These are phyloP conservation scores for Andinoacara biseriatus DNA, from an alignment of 2,113 vertebrate genomes.

Conservation along the genomic window DNA sequence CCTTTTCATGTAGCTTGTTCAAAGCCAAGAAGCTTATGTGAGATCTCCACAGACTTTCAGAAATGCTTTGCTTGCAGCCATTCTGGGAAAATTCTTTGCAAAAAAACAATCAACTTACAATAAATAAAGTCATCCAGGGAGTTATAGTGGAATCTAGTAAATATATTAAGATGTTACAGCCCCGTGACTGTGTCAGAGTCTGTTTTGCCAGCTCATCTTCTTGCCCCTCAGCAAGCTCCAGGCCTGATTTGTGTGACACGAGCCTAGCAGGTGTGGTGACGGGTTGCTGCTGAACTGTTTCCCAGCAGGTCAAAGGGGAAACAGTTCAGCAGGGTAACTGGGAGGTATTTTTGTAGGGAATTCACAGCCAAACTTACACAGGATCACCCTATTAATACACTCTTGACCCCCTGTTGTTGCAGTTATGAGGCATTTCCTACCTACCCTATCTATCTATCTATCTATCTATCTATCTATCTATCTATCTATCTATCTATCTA, in stretches of 20 bases:
- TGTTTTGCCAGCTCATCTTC: constrained; percentile 6
- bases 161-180: constrained; percentile 14
- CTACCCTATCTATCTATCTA: background rate
- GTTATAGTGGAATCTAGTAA: background rate
- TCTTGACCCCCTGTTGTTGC: constrained; percentile 41
- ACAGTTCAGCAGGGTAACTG: constrained; percentile 61
- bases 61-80: constrained; percentile 10
- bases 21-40: constrained; percentile 58
- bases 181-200: constrained; percentile 12
- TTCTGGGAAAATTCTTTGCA: constrained; percentile 16
- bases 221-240: constrained; percentile 9
- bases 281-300: constrained; percentile 62
- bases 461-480: background rate
- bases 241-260: constrained; percentile 46
- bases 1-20: constrained; percentile 46
- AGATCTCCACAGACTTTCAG: constrained; percentile 26
- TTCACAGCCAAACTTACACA: constrained; percentile 69
- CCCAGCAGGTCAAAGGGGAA: constrained; percentile 72
- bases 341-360: constrained; percentile 78
- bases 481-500: background rate
- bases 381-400: constrained; percentile 77
- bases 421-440: constrained; percentile 3
- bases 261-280: constrained; percentile 75
- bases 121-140: background rate
- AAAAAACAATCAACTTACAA: constrained; percentile 5